These are phyloP conservation scores for Tapirus terrestris DNA, from an alignment of 2,113 vertebrate species.

Conservation along the genomic window DNA sequence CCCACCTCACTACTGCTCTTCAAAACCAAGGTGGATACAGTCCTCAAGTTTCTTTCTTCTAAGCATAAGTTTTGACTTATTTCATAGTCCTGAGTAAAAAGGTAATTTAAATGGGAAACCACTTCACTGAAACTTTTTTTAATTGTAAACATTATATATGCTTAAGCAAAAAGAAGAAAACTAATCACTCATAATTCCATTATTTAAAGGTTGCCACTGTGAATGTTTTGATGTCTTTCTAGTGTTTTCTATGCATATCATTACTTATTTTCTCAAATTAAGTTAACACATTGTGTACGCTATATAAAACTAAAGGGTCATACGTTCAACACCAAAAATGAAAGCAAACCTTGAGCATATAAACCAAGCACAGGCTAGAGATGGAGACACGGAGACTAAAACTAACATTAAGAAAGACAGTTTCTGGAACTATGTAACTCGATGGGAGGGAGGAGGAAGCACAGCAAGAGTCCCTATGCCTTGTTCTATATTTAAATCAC, in stretches of 20 bases:
- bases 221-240: neutral
- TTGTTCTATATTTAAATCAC: constrained; percentile 27
- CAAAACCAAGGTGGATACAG: neutral
- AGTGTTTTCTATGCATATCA: neutral
- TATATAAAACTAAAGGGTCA: neutral
- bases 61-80: neutral
- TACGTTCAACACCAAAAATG: neutral
- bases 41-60: neutral
- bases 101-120: neutral
- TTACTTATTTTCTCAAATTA: constrained; percentile 12
- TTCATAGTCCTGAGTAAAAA: neutral
- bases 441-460: too few relatives aligned
- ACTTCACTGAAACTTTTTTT: neutral
- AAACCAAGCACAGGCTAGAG: neutral
- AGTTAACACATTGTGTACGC: neutral
- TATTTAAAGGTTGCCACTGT: constrained; percentile 2
- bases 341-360: neutral
- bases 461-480: neutral
- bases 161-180: constrained; percentile 22
- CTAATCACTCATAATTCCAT: neutral
- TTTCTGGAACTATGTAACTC: neutral
- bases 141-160: neutral
- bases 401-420: neutral
- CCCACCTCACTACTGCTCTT: neutral
- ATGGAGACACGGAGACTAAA: neutral